Conservation (phyloP, 2,888 invertebrate genomes). For the Andricus quercusramuli region DNA sequence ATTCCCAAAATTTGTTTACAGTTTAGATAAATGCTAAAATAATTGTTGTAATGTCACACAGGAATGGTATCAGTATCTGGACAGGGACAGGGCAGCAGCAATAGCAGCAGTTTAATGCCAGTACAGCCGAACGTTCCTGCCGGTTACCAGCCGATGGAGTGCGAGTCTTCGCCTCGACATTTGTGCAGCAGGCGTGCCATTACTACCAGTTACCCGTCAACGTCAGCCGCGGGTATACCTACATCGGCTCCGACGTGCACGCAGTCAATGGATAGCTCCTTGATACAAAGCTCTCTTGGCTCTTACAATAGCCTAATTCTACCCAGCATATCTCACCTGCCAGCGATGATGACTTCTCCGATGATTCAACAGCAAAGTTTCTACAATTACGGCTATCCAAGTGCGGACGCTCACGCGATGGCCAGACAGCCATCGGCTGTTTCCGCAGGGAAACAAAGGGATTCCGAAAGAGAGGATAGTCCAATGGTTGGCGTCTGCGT, state of each 20-base stretch:
- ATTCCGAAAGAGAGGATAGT: conserved; percentile 84
- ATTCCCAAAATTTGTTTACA: too few relatives aligned
- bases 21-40: conserved; percentile 10
- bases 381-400: conserved; percentile 74
- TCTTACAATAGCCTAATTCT: conserved; percentile 78
- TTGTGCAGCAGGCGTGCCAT: conserved; percentile 70
- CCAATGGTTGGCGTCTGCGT: conserved; percentile 94
- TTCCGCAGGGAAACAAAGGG: conserved; percentile 73
- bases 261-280: conserved; percentile 74
- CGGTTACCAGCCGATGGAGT: conserved; percentile 86
- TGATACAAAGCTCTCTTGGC: conserved; percentile 79
- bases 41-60: conserved; percentile 64
- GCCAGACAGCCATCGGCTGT: conserved; percentile 71
- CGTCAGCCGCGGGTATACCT: conserved; percentile 65
- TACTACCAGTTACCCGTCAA: conserved; percentile 68
- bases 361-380: conserved; percentile 65
- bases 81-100: conserved; percentile 71
- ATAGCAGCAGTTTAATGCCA: conserved; percentile 71
- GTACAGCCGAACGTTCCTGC: conserved; percentile 72
- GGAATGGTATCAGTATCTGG: conserved; percentile 78
- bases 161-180: conserved; percentile 84
- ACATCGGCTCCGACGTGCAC: conserved; percentile 72
- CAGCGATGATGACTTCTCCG: conserved; percentile 69
- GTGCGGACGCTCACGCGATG: conserved; percentile 73
- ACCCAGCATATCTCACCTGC: conserved; percentile 78